phyloP scores from a whole-genome alignment of 2,888 invertebrate species.

The Dynastes hyllus region DNA sequence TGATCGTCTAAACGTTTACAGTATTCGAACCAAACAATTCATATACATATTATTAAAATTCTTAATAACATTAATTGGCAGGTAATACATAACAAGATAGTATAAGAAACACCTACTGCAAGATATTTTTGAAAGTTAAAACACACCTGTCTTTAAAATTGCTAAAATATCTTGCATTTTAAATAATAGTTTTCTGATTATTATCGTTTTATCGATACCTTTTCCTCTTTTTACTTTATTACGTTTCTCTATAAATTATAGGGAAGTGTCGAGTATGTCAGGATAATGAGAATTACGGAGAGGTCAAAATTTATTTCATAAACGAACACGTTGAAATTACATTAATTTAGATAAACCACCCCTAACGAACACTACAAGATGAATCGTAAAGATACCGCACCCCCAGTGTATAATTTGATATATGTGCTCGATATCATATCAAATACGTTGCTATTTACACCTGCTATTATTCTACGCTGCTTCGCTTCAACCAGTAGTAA shows the following conservation, averaged over 20 bases:
- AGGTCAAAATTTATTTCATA: slow-evolving; percentile 13
- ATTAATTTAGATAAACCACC: slow-evolving; percentile 25
- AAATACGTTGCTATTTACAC: slow-evolving; percentile 5
- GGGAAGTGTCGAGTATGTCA: no score
- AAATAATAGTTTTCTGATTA: no score
- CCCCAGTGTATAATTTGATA: slow-evolving; percentile 24
- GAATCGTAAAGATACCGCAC: slow-evolving; percentile 30
- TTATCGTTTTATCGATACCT: no score
- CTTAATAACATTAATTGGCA: no score
- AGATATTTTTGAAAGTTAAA: no score
- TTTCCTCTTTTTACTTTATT: background rate
- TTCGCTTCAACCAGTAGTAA: background rate
- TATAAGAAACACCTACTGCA: no score
- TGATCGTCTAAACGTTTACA: no score
- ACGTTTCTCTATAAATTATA: background rate
- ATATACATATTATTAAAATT: no score
- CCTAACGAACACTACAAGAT: slow-evolving; percentile 20
- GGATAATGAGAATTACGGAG: background rate
- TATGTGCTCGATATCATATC: slow-evolving; percentile 11
- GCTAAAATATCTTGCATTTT: no score
- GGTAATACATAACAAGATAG: no score
- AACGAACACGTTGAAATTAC: slow-evolving; percentile 15
- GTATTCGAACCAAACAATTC: no score
- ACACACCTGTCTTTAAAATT: no score
- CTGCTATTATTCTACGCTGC: background rate